These are phyloP conservation scores for Onychomys arenicola DNA, from an alignment of 2,797 vertebrate genomes.

Conservation along the genomic window DNA sequence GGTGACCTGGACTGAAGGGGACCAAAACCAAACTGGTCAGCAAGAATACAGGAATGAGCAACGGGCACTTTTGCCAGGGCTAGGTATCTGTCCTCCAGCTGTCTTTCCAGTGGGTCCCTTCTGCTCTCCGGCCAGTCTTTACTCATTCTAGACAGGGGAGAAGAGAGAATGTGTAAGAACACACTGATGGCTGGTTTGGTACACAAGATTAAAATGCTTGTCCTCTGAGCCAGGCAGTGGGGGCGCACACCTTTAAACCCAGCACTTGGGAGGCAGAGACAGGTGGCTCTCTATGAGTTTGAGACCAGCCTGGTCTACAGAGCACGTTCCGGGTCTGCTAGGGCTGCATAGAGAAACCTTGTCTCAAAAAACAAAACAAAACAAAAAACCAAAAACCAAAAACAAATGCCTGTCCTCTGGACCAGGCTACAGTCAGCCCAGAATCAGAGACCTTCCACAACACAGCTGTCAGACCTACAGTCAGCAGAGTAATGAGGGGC, in stretches of 20 bases:
- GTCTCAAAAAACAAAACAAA: too few relatives aligned
- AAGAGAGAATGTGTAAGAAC: background rate
- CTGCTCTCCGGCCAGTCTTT: background rate
- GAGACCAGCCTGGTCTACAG: too few relatives aligned
- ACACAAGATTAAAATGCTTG: background rate
- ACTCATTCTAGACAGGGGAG: background rate
- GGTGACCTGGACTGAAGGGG: background rate
- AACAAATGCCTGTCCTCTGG: background rate
- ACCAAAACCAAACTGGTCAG: background rate
- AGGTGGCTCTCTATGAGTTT: too few relatives aligned
- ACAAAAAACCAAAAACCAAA: too few relatives aligned
- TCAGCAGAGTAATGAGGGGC: background rate
- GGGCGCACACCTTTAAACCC: too few relatives aligned
- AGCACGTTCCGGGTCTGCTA: too few relatives aligned
- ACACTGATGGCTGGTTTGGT: background rate
- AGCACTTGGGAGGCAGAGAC: too few relatives aligned
- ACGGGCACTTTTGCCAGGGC: background rate
- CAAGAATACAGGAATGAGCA: background rate
- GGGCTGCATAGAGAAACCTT: too few relatives aligned
- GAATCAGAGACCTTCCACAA: background rate
- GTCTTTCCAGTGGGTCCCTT: background rate
- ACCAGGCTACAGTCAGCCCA: background rate
- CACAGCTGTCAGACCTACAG: background rate
- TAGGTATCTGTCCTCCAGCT: background rate
- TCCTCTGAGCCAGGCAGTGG: too few relatives aligned